Base-by-base conservation (phyloP, 2,888 invertebrate species). In the Penaeus monodon region DNA sequence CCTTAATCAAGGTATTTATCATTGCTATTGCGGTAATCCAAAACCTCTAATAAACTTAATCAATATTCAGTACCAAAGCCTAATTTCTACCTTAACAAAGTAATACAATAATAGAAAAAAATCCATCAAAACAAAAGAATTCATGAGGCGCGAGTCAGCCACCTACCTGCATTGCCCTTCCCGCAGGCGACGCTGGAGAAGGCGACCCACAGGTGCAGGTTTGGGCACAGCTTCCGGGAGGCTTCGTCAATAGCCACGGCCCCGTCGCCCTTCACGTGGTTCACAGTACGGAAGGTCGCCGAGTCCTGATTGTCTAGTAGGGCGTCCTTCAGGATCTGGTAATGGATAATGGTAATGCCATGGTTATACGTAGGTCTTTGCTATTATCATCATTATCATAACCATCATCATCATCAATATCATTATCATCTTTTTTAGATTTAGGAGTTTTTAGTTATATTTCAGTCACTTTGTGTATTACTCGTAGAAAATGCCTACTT, bases 141-240 rank as follows among this genome's bases (percentile, higher is more conserved):
- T 1, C 3, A 70, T 24, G 17, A 29, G 17, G 29, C 14, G 6
- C 14, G 70, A 29, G 70, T 70, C 44, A 27, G 29, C 20, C 27
- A 74, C 86, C 81, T 81, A 89, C 89, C 99, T 81, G 96, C 95
- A 93, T 99, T 99, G 89, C 99, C 99, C 91, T 98, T 95, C 24
- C 99, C 99, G 93, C 98, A 98, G 66, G 98, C 97, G 88, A 99
- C 96, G 74, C 98, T 98, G 68, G 99, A 99, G 94, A 99, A 99
- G 88, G 95, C 96, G 82, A 99, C 97, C 92, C 99, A 99, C 94
- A 97, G 96, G 91, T 98, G 92, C 73, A 94, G 91, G n/a, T 89
- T 24, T 8, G 89, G 89, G 57, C 97, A 97, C 88, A 95, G 92
- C 90, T 94, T 94, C 88, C 98, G 95, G 0, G 97, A 96, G 20